These are phyloP conservation scores for Hemicordylus capensis DNA, from an alignment of 2,113 vertebrate genomes.

Conservation along the genomic window DNA sequence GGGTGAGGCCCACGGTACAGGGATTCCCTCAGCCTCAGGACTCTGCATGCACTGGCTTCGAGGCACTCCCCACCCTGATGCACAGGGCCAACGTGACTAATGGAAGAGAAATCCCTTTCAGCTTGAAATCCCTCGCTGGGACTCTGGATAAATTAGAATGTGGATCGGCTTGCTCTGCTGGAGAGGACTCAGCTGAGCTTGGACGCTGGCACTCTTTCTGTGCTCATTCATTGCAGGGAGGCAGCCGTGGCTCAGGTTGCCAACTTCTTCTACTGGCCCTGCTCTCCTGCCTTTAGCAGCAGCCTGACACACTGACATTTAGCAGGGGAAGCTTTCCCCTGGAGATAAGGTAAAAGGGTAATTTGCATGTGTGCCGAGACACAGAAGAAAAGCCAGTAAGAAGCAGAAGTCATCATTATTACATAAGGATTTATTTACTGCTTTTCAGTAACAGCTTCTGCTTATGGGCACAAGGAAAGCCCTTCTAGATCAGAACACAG, in stretches of 20 bases:
- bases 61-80: not conserved
- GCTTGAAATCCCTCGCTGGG: not conserved
- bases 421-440: too few species aligned
- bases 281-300: not conserved
- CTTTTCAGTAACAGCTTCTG: too few species aligned
- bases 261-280: not conserved
- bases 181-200: not conserved
- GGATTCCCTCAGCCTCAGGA: too few species aligned
- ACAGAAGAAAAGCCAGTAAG: not conserved
- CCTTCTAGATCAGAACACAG: too few species aligned
- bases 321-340: not conserved
- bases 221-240: not conserved
- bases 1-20: too few species aligned
- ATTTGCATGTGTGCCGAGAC: not conserved
- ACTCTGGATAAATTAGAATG: not conserved
- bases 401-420: too few species aligned
- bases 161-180: not conserved
- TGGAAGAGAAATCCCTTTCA: not conserved
- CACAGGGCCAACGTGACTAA: not conserved
- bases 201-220: not conserved
- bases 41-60: not conserved
- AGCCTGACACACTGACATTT: not conserved
- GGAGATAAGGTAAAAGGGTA: too few species aligned
- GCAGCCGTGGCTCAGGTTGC: too few species aligned
- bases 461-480: too few species aligned